Evolutionary conservation across 2,113 vertebrate species (phyloP).

Genomic region (Henicopernis longicauda): DNA sequence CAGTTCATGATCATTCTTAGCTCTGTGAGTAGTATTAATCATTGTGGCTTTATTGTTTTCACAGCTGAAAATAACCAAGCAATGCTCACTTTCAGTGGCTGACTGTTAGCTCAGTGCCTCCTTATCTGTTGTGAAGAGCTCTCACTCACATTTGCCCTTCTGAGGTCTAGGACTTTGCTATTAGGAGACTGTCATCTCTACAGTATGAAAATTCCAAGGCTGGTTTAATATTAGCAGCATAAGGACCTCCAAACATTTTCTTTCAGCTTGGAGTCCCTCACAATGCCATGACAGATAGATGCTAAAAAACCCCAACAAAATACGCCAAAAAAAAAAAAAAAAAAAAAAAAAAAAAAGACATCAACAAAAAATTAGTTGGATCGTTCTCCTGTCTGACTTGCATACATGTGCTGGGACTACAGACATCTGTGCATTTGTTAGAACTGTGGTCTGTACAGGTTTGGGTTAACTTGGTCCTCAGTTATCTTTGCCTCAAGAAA

Average conservation of each 20-base stretch:
- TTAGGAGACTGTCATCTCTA: background rate
- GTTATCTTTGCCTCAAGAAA: background rate
- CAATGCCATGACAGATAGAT: background rate
- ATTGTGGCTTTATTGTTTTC: background rate
- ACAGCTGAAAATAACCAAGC: background rate
- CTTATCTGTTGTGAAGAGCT: background rate
- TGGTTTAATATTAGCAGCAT: background rate
- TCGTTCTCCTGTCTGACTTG: background rate
- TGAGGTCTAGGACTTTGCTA: background rate
- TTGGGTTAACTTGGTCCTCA: background rate
- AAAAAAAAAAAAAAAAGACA: background rate
- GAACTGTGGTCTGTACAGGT: background rate
- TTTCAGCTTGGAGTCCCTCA: background rate
- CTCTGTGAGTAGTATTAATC: background rate
- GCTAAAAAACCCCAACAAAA: background rate
- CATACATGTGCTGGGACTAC: fast-evolving
- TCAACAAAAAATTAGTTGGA: background rate
- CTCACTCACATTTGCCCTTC: background rate
- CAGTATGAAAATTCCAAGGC: background rate
- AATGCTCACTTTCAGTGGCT: background rate
- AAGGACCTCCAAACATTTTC: background rate
- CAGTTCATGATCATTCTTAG: background rate
- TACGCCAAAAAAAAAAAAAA: background rate
- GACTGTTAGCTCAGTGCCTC: background rate
- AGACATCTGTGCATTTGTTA: background rate